Conservation (phyloP, 2,888 invertebrate genomes). For the Tipula unca region DNA sequence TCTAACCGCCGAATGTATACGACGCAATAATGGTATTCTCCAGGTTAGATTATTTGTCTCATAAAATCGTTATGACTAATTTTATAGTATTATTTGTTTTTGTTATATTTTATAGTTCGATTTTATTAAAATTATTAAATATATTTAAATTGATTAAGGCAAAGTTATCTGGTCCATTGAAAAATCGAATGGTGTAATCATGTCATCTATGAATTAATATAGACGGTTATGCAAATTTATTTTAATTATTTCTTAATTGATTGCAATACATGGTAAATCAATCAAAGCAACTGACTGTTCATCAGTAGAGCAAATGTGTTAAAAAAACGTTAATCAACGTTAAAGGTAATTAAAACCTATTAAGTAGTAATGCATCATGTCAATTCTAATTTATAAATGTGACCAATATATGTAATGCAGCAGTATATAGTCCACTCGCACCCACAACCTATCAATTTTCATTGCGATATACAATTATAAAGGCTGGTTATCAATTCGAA, state of each 20-base stretch:
- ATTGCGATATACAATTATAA: not conserved
- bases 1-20: not conserved
- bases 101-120: not conserved
- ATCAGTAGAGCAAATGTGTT: not conserved
- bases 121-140: not conserved
- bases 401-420: too few relatives aligned
- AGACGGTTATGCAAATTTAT: not conserved
- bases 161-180: not conserved
- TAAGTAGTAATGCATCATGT: too few relatives aligned
- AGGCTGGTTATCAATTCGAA: not conserved
- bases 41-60: not conserved
- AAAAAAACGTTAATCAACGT: not conserved
- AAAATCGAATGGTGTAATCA: not conserved
- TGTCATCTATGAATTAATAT: not conserved
- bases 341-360: too few relatives aligned
- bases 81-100: not conserved
- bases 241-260: not conserved
- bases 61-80: not conserved
- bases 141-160: not conserved
- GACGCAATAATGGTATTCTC: not conserved
- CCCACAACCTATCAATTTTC: not conserved
- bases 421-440: not conserved
- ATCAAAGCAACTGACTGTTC: not conserved
- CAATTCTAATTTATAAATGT: too few relatives aligned
- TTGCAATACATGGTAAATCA: not conserved